Percentiles rank a stretch among this genome's conserved stretches.
Evolutionary conservation across 1,140 invertebrate species (phyloP).

Genomic region (Archivesica marissinica): DNA sequence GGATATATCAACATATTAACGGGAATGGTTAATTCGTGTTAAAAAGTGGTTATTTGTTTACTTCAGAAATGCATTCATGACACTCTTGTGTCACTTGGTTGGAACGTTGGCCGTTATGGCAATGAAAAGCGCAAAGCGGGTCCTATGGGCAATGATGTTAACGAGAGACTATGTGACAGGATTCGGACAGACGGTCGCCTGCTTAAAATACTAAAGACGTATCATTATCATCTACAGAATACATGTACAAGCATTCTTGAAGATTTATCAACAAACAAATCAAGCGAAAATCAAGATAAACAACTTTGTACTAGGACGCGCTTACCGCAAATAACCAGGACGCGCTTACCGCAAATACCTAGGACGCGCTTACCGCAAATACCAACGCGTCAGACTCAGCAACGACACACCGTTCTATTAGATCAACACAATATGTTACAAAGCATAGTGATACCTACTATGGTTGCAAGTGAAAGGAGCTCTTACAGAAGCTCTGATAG

Average conservation of each 20-base stretch:
- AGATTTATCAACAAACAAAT: no score
- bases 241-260: background rate
- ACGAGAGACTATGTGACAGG: background rate
- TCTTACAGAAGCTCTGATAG: background rate
- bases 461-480: background rate
- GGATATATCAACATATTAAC: no score
- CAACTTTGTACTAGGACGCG: no score
- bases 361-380: no score
- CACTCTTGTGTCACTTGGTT: background rate
- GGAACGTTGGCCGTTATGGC: background rate
- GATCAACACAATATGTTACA: conserved; percentile 17
- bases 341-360: no score
- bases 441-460: conserved; percentile 38
- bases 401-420: no score
- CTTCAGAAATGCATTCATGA: conserved; percentile 2
- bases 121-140: background rate
- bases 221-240: background rate
- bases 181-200: background rate
- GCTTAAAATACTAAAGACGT: background rate
- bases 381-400: no score
- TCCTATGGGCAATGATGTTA: background rate
- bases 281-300: no score
- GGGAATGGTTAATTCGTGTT: no score
- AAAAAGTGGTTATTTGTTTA: no score
- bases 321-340: no score